A percentile compares a stretch with the other conserved stretches of the same genome.
These are phyloP conservation scores for Naso thynnoides DNA, from an alignment of 2,797 vertebrate species.

Conservation along the genomic window DNA sequence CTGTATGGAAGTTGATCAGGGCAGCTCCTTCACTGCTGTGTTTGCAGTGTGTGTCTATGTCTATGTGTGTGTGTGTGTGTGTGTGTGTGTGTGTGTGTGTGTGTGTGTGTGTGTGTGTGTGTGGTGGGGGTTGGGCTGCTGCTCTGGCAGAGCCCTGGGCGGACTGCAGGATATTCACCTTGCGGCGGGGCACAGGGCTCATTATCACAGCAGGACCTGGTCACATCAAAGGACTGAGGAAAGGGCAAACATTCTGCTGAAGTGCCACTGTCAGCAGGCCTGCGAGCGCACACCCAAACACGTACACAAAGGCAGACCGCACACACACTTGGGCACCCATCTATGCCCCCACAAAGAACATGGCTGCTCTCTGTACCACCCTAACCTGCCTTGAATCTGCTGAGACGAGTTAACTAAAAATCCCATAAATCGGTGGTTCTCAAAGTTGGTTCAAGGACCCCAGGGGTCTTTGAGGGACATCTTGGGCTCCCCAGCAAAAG, in stretches of 20 bases:
- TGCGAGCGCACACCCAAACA: conserved; percentile 62
- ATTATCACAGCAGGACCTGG: conserved; percentile 89
- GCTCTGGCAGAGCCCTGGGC: conserved; percentile 76
- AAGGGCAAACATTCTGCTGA: conserved; percentile 93
- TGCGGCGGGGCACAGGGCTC: conserved; percentile 83
- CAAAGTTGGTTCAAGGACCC: too few species aligned
- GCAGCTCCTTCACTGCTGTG: conserved; percentile 45
- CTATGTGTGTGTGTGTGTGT: conserved; percentile 6
- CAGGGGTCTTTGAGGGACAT: too few species aligned
- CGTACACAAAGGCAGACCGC: conserved; percentile 61
- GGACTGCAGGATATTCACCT: conserved; percentile 83
- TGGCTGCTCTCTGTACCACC: conserved; percentile 34
- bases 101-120: conserved; percentile 29
- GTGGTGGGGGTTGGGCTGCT: conserved; percentile 66
- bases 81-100: conserved; percentile 24
- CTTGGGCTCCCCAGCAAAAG: too few species aligned
- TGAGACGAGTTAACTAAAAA: conserved; percentile 25
- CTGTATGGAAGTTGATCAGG: conserved; percentile 46
- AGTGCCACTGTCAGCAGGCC: conserved; percentile 84
- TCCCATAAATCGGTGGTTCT: too few species aligned
- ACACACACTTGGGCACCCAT: conserved; percentile 56
- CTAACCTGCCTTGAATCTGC: conserved; percentile 18
- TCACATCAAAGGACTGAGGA: conserved; percentile 92
- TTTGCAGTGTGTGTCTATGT: conserved; percentile 13
- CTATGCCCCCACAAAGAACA: conserved; percentile 51